Conservation (phyloP, 2,797 vertebrate genomes). For the Chelon auratus region DNA sequence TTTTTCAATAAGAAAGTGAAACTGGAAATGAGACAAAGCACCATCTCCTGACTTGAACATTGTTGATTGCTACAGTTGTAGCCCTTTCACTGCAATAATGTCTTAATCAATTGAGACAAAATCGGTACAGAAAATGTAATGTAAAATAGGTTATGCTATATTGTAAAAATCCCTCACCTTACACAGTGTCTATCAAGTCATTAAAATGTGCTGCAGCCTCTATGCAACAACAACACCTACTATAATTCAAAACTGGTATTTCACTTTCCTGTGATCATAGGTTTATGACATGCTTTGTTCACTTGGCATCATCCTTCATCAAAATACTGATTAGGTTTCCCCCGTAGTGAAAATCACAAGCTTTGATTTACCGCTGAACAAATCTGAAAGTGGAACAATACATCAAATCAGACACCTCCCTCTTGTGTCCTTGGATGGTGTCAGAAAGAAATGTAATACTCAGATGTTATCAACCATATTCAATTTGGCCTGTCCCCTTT, state of each 20-base stretch:
- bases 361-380: slow-evolving; percentile 43
- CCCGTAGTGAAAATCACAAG: neutral
- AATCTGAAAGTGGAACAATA: slow-evolving; percentile 25
- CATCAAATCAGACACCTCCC: slow-evolving; percentile 28
- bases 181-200: neutral
- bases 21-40: neutral
- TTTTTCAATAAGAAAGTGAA: no score
- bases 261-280: slow-evolving; percentile 1
- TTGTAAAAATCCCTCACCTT: neutral
- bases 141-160: neutral
- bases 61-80: no score
- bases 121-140: neutral
- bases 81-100: neutral
- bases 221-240: neutral
- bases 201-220: neutral
- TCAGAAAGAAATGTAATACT: slow-evolving; percentile 22
- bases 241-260: slow-evolving; percentile 5
- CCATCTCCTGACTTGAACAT: no score
- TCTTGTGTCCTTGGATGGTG: slow-evolving; percentile 41
- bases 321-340: slow-evolving; percentile 9
- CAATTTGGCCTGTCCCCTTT: slow-evolving; percentile 7
- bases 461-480: slow-evolving; percentile 32
- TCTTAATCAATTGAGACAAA: neutral
- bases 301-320: neutral
- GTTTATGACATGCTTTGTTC: slow-evolving; percentile 18